Evolutionary conservation across 2,113 vertebrate genomes (phyloP), one percentile per base, ranked within the genome.

Genomic region (Dromaius novaehollandiae): DNA sequence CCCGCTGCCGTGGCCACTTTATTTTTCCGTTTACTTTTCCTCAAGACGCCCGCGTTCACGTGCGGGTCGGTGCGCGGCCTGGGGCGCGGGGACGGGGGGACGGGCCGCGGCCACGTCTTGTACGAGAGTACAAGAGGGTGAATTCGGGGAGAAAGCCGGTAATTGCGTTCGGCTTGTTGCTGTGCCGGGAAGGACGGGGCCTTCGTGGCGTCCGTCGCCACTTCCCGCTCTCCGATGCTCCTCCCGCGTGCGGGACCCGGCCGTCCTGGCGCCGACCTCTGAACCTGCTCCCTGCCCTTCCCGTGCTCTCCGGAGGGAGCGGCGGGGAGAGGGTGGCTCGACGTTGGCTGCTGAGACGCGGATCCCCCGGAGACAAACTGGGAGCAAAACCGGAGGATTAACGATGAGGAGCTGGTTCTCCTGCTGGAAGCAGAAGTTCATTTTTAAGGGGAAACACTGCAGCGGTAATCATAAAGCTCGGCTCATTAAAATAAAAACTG

Each of bases 51-150:
- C 32, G 16, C 5, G 21, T 32, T 38, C 63, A 22, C 7, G 13
- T 2, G 3, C 28, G n/a, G 38, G 16, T 73, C 4, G 0, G 26
- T 1, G 7, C 4, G 1, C 13, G 61, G 34, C 32, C 17, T 32
- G 8, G 2, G 20, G 5, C 21, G 4, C 53, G 58, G 63, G 58
- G n/a, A 13, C 0, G 5, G 46, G 73, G 58, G 44, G 46, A n/a
- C 44, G 40, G 19, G 69, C 46, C 53, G 75, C 34, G n/a, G 30
- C 6, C 51, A 32, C 14, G 1, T 38, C 38, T 38, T 38, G 38
- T 38, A 38, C 8, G 38, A 38, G 38, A 38, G 38, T 38, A 38
- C 38, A 38, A 38, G 38, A 38, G 38, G 38, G 38, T 38, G 38
- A 38, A 38, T 38, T 38, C 38, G 38, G 8, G 38, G 38, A 38